Conservation (phyloP, 2,888 invertebrate species). For the Chrysina gloriosa region DNA sequence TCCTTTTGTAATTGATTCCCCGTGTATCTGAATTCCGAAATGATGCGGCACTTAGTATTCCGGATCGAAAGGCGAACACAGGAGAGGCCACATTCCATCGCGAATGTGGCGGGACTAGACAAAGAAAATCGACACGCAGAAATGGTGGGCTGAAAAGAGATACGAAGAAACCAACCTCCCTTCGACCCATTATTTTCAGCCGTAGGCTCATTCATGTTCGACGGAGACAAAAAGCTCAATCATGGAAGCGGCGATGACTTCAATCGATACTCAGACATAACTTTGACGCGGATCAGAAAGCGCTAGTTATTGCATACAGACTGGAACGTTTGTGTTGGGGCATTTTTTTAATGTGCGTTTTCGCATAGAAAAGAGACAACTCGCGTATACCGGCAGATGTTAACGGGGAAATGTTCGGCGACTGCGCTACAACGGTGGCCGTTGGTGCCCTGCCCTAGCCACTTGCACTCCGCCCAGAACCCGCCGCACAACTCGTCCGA, state of each 20-base stretch:
- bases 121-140: neutral
- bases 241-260: conserved; percentile 34
- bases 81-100: conserved; percentile 49
- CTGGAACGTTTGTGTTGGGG: conserved; percentile 22
- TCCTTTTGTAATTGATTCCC: conserved; percentile 40
- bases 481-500: conserved; percentile 52
- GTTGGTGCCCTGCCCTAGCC: conserved; percentile 56
- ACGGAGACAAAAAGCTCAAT: conserved; percentile 38
- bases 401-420: conserved; percentile 49
- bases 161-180: conserved; percentile 36
- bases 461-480: conserved; percentile 59
- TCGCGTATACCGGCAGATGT: conserved; percentile 39
- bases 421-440: conserved; percentile 51
- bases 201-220: conserved; percentile 48
- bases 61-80: conserved; percentile 38
- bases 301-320: conserved; percentile 33
- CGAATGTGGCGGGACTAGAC: conserved; percentile 45
- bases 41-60: conserved; percentile 50
- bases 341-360: conserved; percentile 33
- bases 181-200: conserved; percentile 50
- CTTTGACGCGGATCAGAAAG: conserved; percentile 33
- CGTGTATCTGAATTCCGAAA: conserved; percentile 47
- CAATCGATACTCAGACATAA: conserved; percentile 37
- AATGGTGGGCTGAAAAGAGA: conserved; percentile 37
- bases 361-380: conserved; percentile 31